Conservation (phyloP, 2,797 vertebrate genomes). For the Euphonia xanthogaster region DNA sequence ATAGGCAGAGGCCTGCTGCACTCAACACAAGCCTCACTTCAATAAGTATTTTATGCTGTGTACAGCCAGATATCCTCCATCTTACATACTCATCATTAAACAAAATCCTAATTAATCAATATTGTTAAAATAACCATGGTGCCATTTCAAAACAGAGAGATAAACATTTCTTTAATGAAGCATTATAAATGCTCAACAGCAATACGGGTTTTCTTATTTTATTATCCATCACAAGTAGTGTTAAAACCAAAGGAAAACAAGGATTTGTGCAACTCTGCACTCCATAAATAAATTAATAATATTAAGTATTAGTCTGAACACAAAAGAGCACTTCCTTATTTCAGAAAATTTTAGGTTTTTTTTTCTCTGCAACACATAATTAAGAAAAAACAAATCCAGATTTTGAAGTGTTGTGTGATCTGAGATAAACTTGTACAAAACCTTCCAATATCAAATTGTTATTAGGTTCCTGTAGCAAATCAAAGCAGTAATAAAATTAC, state of each 20-base stretch:
- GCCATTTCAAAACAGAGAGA: neutral
- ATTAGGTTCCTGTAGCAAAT: neutral
- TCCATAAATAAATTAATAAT: neutral
- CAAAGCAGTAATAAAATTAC: neutral
- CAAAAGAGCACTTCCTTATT: neutral
- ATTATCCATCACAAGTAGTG: neutral
- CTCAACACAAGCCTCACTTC: neutral
- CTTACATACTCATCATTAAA: neutral
- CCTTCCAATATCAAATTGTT: neutral
- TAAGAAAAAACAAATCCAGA: neutral
- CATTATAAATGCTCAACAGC: neutral
- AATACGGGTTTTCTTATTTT: neutral
- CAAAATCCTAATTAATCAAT: neutral
- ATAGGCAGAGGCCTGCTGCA: neutral
- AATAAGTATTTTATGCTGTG: neutral
- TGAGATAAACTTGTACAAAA: neutral
- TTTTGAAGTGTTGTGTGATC: neutral
- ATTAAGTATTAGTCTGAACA: neutral
- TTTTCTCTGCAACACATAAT: neutral
- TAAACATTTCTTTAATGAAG: neutral
- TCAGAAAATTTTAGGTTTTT: neutral
- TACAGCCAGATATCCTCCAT: neutral
- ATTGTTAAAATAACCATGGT: conserved; percentile 3
- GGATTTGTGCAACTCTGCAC: neutral
- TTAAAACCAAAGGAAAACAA: neutral